Evolutionary conservation across 2,797 vertebrate genomes (phyloP).

Genomic region (Falco rusticolus): DNA sequence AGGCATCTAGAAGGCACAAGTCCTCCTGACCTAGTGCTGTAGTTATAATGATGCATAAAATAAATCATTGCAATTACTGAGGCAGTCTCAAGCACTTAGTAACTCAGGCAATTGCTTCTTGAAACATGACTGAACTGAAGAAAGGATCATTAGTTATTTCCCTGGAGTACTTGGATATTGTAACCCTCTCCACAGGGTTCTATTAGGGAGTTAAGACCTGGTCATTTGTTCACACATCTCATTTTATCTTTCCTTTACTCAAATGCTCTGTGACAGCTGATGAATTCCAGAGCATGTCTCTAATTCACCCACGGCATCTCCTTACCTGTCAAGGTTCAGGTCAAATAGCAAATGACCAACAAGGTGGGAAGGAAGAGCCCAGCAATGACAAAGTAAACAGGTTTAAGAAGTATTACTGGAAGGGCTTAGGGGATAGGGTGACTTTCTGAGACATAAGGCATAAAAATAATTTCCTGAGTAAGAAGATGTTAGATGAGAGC

Average conservation of each 20-base stretch:
- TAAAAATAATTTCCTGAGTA: not conserved
- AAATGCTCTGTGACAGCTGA: not conserved
- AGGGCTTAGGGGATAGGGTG: not conserved
- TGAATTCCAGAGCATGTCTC: not conserved
- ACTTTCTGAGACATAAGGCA: not conserved
- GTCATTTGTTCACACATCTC: conserved; percentile 32
- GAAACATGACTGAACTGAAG: conserved; percentile 54
- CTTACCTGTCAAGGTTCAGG: not conserved
- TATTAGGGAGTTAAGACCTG: conserved; percentile 41
- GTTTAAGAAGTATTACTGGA: not conserved
- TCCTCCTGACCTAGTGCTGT: conserved; percentile 32
- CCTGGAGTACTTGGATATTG: conserved; percentile 41
- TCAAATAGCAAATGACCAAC: not conserved
- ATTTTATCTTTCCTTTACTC: conserved; percentile 23
- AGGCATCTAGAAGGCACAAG: conserved; percentile 2
- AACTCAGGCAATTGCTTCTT: conserved; percentile 40
- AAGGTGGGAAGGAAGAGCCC: not conserved
- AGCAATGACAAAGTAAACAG: conserved; percentile 5
- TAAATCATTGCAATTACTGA: conserved; percentile 60
- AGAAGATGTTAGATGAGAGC: not conserved
- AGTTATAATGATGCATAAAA: conserved; percentile 49
- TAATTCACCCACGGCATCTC: not conserved
- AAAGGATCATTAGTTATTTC: conserved; percentile 64
- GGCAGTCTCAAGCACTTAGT: conserved; percentile 54
- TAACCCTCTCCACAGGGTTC: conserved; percentile 46